Evolutionary conservation across 2,888 invertebrate genomes (phyloP).

Genomic region (Hemithea aestivaria): DNA sequence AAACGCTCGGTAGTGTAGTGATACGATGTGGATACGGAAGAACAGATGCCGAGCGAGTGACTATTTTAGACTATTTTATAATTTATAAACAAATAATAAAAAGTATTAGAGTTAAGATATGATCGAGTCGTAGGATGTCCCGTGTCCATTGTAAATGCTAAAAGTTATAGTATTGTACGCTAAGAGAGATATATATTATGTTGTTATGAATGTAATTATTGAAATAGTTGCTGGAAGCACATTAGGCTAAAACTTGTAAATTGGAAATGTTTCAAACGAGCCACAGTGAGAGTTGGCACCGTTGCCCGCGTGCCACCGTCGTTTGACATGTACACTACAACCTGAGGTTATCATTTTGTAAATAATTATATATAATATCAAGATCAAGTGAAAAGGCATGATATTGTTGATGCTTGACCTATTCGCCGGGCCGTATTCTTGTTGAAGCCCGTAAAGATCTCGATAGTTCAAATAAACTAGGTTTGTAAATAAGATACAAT

Average conservation of each 20-base stretch:
- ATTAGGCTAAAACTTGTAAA: constrained; percentile 34
- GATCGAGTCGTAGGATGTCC: constrained; percentile 28
- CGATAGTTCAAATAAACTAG: constrained; percentile 32
- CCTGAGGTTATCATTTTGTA: constrained; percentile 13
- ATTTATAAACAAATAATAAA: constrained; percentile 23
- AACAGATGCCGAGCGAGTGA: constrained; percentile 28
- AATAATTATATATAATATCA: constrained; percentile 12
- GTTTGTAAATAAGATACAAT: constrained; percentile 30
- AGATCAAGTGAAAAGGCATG: constrained; percentile 15
- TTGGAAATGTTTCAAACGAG: constrained; percentile 38
- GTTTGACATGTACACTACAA: constrained; percentile 17
- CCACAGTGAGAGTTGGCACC: constrained; percentile 23
- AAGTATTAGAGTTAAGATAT: constrained; percentile 33
- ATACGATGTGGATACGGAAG: constrained; percentile 12
- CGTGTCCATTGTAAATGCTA: constrained; percentile 35
- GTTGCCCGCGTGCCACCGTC: constrained; percentile 22
- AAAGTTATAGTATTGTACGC: constrained; percentile 31
- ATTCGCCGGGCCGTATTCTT: constrained; percentile 22
- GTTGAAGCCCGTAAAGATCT: constrained; percentile 27
- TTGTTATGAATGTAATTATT: constrained; percentile 27
- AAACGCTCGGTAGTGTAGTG: constrained; percentile 5
- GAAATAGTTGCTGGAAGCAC: constrained; percentile 24
- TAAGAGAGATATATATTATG: constrained; percentile 32
- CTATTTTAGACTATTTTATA: constrained; percentile 22
- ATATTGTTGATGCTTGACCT: constrained; percentile 15